Conservation (phyloP, 2,888 invertebrate species). For the Drosophila setosimentum region DNA sequence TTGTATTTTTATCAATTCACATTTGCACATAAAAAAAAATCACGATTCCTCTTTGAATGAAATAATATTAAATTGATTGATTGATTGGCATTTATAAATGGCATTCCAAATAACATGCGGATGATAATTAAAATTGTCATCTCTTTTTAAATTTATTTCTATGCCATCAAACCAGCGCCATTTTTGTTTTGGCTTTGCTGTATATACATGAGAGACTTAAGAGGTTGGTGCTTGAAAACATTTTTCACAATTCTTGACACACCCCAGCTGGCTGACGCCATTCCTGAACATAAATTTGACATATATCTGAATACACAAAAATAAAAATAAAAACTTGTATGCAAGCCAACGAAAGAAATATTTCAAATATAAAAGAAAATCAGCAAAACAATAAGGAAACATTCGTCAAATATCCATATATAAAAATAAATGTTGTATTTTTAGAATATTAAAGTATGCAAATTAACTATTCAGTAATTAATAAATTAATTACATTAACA, state of each 20-base stretch:
- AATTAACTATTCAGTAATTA: not conserved
- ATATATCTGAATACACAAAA: not conserved
- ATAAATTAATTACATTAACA: not conserved
- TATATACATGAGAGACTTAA: not conserved
- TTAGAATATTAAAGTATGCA: not conserved
- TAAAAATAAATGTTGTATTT: no score
- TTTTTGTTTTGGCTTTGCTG: not conserved
- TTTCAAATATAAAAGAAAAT: no score
- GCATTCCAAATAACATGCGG: not conserved
- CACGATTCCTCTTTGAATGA: not conserved
- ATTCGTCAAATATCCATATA: not conserved
- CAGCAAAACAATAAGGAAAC: no score
- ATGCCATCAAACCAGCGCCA: not conserved
- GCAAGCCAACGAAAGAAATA: not conserved
- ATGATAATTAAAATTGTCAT: not conserved
- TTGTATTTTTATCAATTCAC: not conserved
- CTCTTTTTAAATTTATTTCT: not conserved
- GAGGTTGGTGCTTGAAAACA: not conserved
- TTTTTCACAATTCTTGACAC: not conserved
- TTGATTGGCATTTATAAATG: not conserved
- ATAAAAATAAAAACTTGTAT: no score
- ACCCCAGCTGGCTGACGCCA: not conserved
- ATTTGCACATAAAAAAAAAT: not conserved
- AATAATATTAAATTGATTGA: not conserved
- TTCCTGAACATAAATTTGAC: not conserved